phyloP scores from a whole-genome alignment of 2,888 invertebrate genomes.

The Agriotes lineatus region DNA sequence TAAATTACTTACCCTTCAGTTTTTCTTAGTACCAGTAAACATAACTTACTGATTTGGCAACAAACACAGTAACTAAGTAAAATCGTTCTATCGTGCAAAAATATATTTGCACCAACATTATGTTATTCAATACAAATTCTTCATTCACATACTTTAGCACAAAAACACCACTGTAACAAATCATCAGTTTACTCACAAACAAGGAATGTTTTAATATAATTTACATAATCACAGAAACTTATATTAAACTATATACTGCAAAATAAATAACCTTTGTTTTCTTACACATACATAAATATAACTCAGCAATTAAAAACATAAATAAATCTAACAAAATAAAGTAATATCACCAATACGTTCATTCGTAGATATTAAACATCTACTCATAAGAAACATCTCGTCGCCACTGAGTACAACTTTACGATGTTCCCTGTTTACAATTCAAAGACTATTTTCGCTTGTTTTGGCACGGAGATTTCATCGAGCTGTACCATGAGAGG shows the following conservation, averaged over 20 bases:
- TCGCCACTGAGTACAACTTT: neutral
- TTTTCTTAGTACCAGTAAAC: no score
- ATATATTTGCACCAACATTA: no score
- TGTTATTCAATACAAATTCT: no score
- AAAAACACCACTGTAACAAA: no score
- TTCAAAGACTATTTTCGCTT: slow-evolving; percentile 2
- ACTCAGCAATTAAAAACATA: slow-evolving; percentile 12
- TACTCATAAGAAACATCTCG: slow-evolving; percentile 12
- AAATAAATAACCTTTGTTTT: slow-evolving; percentile 29
- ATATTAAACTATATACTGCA: slow-evolving; percentile 22
- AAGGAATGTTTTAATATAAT: slow-evolving; percentile 35
- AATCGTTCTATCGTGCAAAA: no score
- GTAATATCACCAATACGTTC: slow-evolving; percentile 28
- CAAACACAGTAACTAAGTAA: no score
- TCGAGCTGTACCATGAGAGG: slow-evolving; percentile 14
- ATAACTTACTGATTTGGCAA: no score
- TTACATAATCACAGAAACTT: slow-evolving; percentile 37
- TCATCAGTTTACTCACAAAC: no score
- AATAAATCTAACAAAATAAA: slow-evolving; percentile 13
- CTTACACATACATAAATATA: slow-evolving; percentile 2
- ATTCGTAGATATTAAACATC: slow-evolving; percentile 15
- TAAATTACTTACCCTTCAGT: no score
- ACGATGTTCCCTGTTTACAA: neutral
- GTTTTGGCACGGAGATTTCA: slow-evolving; percentile 22
- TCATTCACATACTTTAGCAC: no score